Evolutionary conservation across 1,140 invertebrate species (phyloP).

Genomic region (Bombus sylvicola): DNA sequence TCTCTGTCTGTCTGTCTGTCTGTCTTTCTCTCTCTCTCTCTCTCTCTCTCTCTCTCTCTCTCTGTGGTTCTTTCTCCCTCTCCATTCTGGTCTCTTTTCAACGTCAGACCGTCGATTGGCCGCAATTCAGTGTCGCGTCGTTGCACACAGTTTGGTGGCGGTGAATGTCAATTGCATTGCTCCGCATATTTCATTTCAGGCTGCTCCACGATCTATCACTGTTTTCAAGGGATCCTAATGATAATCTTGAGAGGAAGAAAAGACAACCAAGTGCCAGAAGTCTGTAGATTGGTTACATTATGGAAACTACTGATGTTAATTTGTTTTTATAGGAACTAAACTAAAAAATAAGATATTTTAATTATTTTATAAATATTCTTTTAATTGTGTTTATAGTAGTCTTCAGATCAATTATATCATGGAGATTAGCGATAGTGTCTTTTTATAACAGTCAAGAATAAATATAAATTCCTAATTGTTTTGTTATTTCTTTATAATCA

Average conservation of each 20-base stretch:
- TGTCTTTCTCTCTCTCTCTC: background rate
- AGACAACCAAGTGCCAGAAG: background rate
- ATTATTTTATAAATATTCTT: background rate
- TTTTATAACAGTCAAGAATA: background rate
- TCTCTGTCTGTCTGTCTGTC: background rate
- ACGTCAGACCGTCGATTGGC: slow-evolving; percentile 64
- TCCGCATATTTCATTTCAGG: slow-evolving; percentile 66
- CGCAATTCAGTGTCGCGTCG: slow-evolving; percentile 72
- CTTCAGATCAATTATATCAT: no score
- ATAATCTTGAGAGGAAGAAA: background rate
- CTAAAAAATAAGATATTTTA: background rate
- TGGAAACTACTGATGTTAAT: background rate
- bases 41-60: background rate
- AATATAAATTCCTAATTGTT: background rate
- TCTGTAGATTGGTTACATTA: background rate
- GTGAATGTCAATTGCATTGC: slow-evolving; percentile 68
- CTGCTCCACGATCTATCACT: background rate
- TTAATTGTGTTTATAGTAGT: background rate
- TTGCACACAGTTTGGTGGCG: slow-evolving; percentile 64
- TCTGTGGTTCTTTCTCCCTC: background rate
- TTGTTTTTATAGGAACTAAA: background rate
- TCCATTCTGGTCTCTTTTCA: slow-evolving; percentile 23
- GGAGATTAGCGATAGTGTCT: background rate
- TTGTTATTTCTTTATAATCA: background rate
- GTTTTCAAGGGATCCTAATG: slow-evolving; percentile 33